phyloP scores from a whole-genome alignment of 2,888 invertebrate genomes.

The Eupsilia transversa region DNA sequence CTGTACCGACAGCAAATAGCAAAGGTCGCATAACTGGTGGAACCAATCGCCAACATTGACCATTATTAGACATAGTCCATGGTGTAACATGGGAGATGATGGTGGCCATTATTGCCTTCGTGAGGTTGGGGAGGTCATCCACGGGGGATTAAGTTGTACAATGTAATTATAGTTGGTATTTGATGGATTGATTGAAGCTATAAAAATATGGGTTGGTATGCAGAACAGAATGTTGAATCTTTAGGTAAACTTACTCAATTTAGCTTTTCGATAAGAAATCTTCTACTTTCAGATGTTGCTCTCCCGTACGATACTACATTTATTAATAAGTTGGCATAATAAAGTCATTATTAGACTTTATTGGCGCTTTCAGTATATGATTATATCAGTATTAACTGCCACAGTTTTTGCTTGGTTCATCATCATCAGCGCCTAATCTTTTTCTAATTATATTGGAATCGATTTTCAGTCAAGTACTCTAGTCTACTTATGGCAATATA shows the following conservation, averaged over 20 bases:
- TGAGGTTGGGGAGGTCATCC: conserved; percentile 47
- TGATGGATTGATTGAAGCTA: conserved; percentile 4
- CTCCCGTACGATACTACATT: not conserved
- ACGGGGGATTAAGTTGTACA: conserved; percentile 27
- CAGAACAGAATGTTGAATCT: not conserved
- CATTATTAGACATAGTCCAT: conserved; percentile 33
- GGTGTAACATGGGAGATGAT: conserved; percentile 45
- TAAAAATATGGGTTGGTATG: not conserved
- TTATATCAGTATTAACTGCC: not conserved
- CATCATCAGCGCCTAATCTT: conserved; percentile 9
- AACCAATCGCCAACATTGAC: conserved; percentile 54
- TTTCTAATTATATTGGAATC: conserved; percentile 7
- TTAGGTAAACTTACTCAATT: not conserved
- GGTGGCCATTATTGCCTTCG: conserved; percentile 25
- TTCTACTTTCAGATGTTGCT: not conserved
- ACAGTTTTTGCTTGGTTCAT: conserved; percentile 3
- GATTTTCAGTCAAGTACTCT: not conserved
- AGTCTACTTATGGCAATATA: not conserved
- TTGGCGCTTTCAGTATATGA: not conserved
- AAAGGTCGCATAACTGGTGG: conserved; percentile 67
- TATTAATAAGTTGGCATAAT: not conserved
- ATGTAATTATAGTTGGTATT: conserved; percentile 33
- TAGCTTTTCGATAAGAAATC: not conserved
- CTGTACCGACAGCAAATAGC: conserved; percentile 66
- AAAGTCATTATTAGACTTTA: conserved; percentile 2